Conservation (phyloP, 1,140 invertebrate species). For the Sinella curviseta region DNA sequence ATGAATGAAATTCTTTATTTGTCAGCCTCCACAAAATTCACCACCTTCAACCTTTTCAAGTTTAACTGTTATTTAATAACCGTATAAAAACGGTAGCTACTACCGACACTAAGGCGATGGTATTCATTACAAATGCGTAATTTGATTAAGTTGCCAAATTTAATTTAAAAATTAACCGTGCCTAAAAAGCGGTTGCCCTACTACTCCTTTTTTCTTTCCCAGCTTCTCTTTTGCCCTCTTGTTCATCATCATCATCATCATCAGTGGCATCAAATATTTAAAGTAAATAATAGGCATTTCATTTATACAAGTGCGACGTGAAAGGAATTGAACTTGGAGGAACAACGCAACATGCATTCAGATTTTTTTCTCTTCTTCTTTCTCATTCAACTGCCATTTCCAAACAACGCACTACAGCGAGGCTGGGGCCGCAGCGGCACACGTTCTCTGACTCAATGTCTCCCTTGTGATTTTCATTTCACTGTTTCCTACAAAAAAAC, state of each 20-base stretch:
- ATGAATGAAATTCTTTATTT: no score
- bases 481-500: not conserved
- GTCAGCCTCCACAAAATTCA: no score
- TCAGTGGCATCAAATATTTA: not conserved
- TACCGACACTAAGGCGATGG: no score
- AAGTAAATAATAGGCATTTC: not conserved
- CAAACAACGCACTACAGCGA: not conserved
- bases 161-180: constrained; percentile 1
- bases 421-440: not conserved
- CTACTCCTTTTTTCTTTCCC: not conserved
- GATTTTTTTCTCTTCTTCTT: not conserved
- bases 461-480: not conserved
- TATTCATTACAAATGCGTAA: no score
- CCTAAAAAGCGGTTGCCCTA: not conserved
- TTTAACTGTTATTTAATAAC: no score
- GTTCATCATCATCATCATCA: not conserved
- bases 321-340: not conserved
- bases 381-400: not conserved
- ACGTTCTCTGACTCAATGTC: not conserved
- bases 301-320: not conserved
- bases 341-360: not conserved
- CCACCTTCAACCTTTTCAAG: no score
- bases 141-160: not conserved
- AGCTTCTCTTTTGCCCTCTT: not conserved
- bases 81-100: no score